These are phyloP conservation scores for Heterotis niloticus DNA, from an alignment of 2,113 vertebrate genomes.

Conservation along the genomic window DNA sequence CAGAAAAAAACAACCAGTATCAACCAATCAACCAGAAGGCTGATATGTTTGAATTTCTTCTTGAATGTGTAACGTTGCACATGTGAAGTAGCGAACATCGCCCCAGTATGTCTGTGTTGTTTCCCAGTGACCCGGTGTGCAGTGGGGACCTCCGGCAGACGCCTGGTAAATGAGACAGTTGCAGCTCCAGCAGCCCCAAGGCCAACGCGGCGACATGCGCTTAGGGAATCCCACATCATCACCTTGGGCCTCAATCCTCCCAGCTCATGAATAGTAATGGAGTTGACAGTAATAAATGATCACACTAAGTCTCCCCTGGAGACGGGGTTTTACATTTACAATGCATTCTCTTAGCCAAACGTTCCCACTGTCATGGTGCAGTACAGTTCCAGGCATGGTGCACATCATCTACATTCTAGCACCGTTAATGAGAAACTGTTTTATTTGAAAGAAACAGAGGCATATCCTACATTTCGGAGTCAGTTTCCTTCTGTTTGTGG, in stretches of 20 bases:
- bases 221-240: conserved; percentile 61
- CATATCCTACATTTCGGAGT: not conserved
- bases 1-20: no score
- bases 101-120: not conserved
- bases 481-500: no score
- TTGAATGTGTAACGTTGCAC: not conserved
- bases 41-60: no score
- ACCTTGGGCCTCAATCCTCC: conserved; percentile 64
- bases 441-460: conserved; percentile 5
- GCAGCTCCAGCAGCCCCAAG: conserved; percentile 45
- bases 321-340: conserved; percentile 48
- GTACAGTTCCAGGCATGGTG: not conserved
- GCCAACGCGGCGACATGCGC: conserved; percentile 69
- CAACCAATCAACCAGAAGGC: no score
- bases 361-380: not conserved
- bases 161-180: not conserved
- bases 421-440: conserved; percentile 10
- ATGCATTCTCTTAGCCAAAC: conserved; percentile 45
- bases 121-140: not conserved
- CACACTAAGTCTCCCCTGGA: conserved; percentile 61
- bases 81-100: not conserved
- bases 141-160: not conserved
- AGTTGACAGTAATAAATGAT: conserved; percentile 65
- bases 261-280: conserved; percentile 75
- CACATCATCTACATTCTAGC: conserved; percentile 1